Evolutionary conservation across 2,888 invertebrate species (phyloP), one percentile per base, ranked within the genome.

Genomic region (Trachelus iudaicus): DNA sequence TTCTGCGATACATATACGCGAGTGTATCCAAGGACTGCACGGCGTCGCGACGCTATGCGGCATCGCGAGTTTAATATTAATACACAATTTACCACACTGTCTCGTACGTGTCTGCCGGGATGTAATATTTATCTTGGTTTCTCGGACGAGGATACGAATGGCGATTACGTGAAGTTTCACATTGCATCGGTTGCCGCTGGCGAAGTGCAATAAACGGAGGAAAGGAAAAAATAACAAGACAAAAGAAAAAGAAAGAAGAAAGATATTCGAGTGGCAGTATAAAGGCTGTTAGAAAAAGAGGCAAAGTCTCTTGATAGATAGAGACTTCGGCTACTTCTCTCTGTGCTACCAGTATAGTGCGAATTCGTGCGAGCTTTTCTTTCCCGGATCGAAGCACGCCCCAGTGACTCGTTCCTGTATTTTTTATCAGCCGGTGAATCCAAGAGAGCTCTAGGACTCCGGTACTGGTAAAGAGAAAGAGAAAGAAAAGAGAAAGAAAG

Each of bases 1-100:
- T 40, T 40, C 4, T 15, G 11, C 12, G 11, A 11, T 35, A 35
- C 1, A 0, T 40, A 40, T 1, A 15, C 15, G 1, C 13, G 4
- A 40, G 4, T 40, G 15, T 15, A 40, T 15, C 40, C 40, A 40
- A 40, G 40, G 15, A 6, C 4, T 15, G 4, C 4, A 40, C 40
- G 40, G 40, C 40, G 40, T 33, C 69, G 69, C 69, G 33, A 69
- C 69, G 69, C 69, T n/a, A 69, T 69, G 15, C 69, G 6, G 31
- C n/a, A 69, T 30, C 31, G 69, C 79, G 79, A 81, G 85, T 88
- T 86, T 87, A 88, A 88, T 88, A 88, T 88, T 88, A 86, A 88
- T 87, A 87, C 83, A 84, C 87, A 87, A 88, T 88, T 88, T 85
- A 84, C 82, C 78, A 82, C 79, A 79, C 83, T 83, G 85, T 86